Evolutionary conservation across 2,113 vertebrate species (phyloP).

Genomic region (Mormyrus lacerda): DNA sequence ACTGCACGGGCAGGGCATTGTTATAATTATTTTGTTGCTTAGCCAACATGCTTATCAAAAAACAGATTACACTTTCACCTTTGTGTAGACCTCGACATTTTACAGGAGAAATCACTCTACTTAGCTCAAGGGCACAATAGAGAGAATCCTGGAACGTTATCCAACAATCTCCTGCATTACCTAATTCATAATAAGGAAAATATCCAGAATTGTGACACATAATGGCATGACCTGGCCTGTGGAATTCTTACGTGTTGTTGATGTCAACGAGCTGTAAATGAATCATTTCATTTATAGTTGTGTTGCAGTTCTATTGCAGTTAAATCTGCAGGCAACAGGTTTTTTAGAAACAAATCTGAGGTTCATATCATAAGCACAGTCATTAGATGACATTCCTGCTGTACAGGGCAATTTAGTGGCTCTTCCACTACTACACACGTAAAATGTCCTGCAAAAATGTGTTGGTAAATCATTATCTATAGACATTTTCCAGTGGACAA

Average conservation of each 20-base stretch:
- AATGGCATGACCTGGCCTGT: neutral
- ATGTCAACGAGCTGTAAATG: neutral
- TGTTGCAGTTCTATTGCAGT: neutral
- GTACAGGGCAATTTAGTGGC: neutral
- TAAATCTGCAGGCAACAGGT: neutral
- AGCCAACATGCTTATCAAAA: neutral
- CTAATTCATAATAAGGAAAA: neutral
- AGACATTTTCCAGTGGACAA: neutral
- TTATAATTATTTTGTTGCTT: neutral
- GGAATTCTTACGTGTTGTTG: neutral
- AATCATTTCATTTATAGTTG: neutral
- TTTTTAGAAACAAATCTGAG: neutral
- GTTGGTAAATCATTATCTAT: neutral
- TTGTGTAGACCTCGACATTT: neutral
- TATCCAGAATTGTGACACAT: neutral
- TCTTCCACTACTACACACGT: neutral
- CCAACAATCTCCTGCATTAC: neutral
- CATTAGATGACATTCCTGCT: neutral
- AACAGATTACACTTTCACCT: neutral
- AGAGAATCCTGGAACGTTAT: neutral
- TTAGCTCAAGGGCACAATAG: neutral
- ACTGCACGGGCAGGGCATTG: neutral
- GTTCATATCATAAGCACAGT: neutral
- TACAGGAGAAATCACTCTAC: neutral
- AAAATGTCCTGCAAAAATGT: neutral